A percentile compares a stretch with the other conserved stretches of the same genome.
Evolutionary conservation across 2,888 invertebrate species (phyloP).

Genomic region (Parnassius smintheus): DNA sequence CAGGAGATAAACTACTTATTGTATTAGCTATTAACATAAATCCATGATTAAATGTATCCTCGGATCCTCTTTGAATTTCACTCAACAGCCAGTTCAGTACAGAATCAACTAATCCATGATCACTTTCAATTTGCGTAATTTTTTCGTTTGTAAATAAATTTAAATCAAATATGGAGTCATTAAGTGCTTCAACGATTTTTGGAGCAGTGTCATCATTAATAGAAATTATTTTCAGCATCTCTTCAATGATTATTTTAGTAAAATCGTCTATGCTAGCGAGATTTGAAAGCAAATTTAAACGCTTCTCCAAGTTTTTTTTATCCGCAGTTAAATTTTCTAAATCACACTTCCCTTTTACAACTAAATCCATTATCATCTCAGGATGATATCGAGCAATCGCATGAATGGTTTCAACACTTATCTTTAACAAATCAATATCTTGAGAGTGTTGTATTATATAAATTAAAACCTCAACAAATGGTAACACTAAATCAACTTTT

Average conservation of each 20-base stretch:
- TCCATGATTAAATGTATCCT: slow-evolving; percentile 51
- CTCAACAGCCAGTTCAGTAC: slow-evolving; percentile 59
- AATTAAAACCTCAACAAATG: slow-evolving; percentile 77
- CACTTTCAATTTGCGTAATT: slow-evolving; percentile 66
- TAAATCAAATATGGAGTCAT: slow-evolving; percentile 54
- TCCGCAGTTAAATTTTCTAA: slow-evolving; percentile 55
- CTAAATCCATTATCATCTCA: slow-evolving; percentile 71
- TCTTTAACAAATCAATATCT: slow-evolving; percentile 62
- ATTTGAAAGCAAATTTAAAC: slow-evolving; percentile 67
- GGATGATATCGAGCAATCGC: slow-evolving; percentile 76
- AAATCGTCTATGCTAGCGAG: slow-evolving; percentile 75
- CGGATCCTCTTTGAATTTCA: slow-evolving; percentile 45
- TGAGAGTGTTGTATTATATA: slow-evolving; percentile 69
- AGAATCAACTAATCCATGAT: slow-evolving; percentile 65
- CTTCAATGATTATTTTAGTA: slow-evolving; percentile 65
- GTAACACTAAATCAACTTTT: slow-evolving; percentile 65
- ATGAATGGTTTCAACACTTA: slow-evolving; percentile 76
- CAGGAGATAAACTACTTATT: slow-evolving; percentile 53
- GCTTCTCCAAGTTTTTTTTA: slow-evolving; percentile 53
- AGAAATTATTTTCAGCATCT: slow-evolving; percentile 63
- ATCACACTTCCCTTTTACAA: slow-evolving; percentile 72
- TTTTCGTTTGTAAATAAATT: slow-evolving; percentile 58
- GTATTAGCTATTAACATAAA: slow-evolving; percentile 61
- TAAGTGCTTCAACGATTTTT: slow-evolving; percentile 60
- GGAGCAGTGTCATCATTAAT: slow-evolving; percentile 47